phyloP scores from a whole-genome alignment of 2,113 vertebrate genomes.

The Barnardius zonarius region DNA sequence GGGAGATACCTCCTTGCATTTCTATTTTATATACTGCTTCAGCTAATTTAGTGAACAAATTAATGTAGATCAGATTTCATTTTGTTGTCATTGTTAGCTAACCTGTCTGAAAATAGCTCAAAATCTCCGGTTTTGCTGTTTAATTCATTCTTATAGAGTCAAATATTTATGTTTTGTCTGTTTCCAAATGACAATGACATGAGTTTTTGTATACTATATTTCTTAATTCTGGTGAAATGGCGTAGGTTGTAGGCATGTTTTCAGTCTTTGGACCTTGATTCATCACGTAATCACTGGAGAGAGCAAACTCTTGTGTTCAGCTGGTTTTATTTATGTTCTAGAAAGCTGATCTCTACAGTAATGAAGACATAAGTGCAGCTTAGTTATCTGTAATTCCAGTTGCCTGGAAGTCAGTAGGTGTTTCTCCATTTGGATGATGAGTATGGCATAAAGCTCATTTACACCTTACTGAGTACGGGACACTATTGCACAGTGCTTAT shows the following conservation, averaged over 20 bases:
- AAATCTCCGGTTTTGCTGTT: background rate
- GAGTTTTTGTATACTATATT: background rate
- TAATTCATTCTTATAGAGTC: background rate
- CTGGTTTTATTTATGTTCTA: background rate
- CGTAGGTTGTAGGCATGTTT: background rate
- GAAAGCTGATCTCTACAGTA: background rate
- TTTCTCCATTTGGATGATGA: background rate
- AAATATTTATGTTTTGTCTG: background rate
- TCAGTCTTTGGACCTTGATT: background rate
- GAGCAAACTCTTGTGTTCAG: background rate
- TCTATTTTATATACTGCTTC: background rate
- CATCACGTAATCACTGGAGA: background rate
- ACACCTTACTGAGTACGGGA: background rate
- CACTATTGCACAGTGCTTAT: background rate
- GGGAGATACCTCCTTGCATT: background rate
- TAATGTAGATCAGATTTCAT: background rate
- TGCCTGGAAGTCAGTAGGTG: background rate
- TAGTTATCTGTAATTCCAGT: background rate
- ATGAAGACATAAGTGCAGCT: background rate
- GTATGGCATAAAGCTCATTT: background rate
- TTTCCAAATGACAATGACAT: background rate
- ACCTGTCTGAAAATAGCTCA: background rate
- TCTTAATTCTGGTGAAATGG: background rate
- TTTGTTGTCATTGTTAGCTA: background rate
- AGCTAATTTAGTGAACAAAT: background rate